These are phyloP conservation scores for Eriosoma lanigerum DNA, from an alignment of 1,140 invertebrate genomes.

Conservation along the genomic window DNA sequence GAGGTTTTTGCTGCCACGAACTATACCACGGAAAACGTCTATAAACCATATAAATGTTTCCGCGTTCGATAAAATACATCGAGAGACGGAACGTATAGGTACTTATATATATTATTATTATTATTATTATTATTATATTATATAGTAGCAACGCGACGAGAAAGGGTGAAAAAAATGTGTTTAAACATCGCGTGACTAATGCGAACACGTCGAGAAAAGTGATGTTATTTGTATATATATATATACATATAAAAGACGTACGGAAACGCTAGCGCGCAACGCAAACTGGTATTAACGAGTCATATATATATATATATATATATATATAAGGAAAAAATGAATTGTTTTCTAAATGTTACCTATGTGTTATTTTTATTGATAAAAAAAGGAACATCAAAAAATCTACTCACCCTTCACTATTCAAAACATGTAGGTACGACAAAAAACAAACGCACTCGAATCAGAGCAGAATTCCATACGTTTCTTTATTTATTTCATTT, in stretches of 20 bases:
- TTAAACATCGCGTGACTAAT: constrained; percentile 42
- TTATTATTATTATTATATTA: not conserved
- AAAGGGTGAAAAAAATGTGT: constrained; percentile 13
- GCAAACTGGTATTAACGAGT: not conserved
- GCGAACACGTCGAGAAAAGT: constrained; percentile 6
- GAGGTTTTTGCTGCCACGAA: not conserved
- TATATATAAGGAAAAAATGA: too few relatives aligned
- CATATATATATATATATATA: too few relatives aligned
- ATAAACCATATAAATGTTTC: constrained; percentile 17
- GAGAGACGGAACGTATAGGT: not conserved
- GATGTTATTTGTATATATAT: not conserved
- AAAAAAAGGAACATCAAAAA: not conserved
- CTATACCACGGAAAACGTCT: not conserved
- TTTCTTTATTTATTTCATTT: too few relatives aligned
- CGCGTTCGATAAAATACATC: constrained; percentile 20
- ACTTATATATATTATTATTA: not conserved
- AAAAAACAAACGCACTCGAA: not conserved
- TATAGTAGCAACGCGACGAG: not conserved
- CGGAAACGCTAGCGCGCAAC: not conserved
- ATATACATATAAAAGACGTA: not conserved
- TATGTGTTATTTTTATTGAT: constrained; percentile 12
- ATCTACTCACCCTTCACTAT: not conserved
- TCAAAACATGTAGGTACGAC: not conserved
- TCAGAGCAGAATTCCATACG: not conserved
- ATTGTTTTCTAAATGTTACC: not conserved